These are phyloP conservation scores for honey bee (Apis mellifera) DNA, from an alignment of 1,140 invertebrate genomes.

Conservation along the genomic window DNA sequence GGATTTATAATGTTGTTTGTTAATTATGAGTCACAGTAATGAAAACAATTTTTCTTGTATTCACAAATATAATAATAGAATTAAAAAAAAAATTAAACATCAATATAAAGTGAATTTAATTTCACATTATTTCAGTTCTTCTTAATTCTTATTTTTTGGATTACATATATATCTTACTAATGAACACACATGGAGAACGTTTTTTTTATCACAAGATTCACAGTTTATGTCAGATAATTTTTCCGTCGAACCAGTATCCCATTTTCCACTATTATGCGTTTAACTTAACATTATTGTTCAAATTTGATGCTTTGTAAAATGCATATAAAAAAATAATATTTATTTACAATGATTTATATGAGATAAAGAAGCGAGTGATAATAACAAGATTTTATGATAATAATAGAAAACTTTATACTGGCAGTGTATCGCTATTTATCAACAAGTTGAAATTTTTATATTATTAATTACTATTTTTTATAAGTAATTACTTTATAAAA, in stretches of 20 bases:
- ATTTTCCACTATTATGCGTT: constrained; percentile 9
- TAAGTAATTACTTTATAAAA: constrained; percentile 9
- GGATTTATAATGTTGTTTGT: constrained; percentile 5
- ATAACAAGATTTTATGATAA: not conserved
- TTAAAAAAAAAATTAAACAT: constrained; percentile 10
- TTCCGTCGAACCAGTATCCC: not conserved
- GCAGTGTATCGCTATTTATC: constrained; percentile 26
- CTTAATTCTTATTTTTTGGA: constrained; percentile 35
- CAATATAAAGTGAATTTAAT: constrained; percentile 29
- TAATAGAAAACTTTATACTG: constrained; percentile 19
- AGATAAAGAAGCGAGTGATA: constrained; percentile 10
- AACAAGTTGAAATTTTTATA: not conserved
- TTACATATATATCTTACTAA: constrained; percentile 57
- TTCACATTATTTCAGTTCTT: constrained; percentile 22
- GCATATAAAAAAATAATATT: constrained; percentile 3
- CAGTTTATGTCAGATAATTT: constrained; percentile 27
- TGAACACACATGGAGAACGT: constrained; percentile 52
- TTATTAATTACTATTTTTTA: not conserved
- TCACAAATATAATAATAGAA: constrained; percentile 13
- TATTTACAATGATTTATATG: not conserved
- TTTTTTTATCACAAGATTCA: constrained; percentile 52
- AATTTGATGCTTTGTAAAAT: constrained; percentile 10
- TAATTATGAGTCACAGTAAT: constrained; percentile 21
- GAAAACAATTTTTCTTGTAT: constrained; percentile 3
- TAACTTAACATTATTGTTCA: constrained; percentile 22